Evolutionary conservation across 2,888 invertebrate genomes (phyloP).

Genomic region (Hedychridium roseum): DNA sequence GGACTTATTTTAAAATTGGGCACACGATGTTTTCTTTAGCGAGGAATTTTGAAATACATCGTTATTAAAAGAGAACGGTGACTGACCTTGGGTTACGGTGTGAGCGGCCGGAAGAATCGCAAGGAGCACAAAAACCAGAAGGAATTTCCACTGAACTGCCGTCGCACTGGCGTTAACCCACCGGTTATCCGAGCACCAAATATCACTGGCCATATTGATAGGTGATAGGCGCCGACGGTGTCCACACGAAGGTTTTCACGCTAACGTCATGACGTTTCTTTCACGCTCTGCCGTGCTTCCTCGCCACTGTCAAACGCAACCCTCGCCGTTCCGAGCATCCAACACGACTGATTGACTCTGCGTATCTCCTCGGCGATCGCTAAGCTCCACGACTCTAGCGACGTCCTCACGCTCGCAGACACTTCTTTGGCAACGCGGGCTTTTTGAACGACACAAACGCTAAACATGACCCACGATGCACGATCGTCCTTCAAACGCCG

Average conservation of each 20-base stretch:
- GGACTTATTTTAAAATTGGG: too few species aligned
- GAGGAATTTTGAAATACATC: too few species aligned
- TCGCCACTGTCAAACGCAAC: conserved; percentile 28
- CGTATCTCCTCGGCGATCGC: background rate
- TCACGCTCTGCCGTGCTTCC: conserved; percentile 24
- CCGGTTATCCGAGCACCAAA: conserved; percentile 35
- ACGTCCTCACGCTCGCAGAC: background rate
- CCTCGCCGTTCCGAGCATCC: conserved; percentile 41
- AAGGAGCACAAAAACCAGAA: conserved; percentile 45
- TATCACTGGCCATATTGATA: conserved; percentile 52
- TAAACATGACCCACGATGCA: too few species aligned
- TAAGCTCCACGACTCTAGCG: conserved; percentile 1
- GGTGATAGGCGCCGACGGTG: conserved; percentile 12
- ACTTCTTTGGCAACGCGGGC: background rate
- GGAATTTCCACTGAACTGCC: conserved; percentile 46
- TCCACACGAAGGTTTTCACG: conserved; percentile 33
- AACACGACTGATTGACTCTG: conserved; percentile 30
- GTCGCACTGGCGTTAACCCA: conserved; percentile 28
- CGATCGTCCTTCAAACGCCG: too few species aligned
- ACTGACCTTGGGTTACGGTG: conserved; percentile 52
- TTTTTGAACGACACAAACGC: background rate
- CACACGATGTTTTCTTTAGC: too few species aligned
- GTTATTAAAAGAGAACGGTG: conserved; percentile 13
- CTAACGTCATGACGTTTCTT: conserved; percentile 39
- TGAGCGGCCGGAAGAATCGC: conserved; percentile 36